These are phyloP conservation scores for Dendrolimus kikuchii DNA, from an alignment of 1,140 invertebrate genomes.

Conservation along the genomic window DNA sequence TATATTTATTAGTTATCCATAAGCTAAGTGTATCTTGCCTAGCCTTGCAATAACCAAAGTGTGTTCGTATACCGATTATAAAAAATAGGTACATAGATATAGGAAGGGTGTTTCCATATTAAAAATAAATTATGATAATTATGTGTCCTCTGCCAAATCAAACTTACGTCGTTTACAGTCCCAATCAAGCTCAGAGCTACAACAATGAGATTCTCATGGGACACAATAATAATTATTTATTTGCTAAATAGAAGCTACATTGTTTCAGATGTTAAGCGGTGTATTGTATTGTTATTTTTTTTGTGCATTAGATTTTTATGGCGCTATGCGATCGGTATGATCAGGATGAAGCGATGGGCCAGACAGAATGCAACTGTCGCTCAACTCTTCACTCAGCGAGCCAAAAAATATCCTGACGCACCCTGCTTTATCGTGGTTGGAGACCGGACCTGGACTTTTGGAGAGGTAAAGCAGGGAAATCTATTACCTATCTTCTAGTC, in stretches of 20 bases:
- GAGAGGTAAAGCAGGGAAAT: conserved; percentile 63
- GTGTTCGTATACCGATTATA: too few species aligned
- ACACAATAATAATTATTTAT: not conserved
- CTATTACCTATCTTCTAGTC: not conserved
- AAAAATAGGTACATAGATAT: too few species aligned
- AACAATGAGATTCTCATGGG: too few species aligned
- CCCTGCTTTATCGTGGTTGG: conserved; percentile 80
- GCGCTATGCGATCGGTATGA: conserved; percentile 69
- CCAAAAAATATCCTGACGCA: conserved; percentile 73
- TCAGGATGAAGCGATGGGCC: conserved; percentile 68
- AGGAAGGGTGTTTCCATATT: too few species aligned
- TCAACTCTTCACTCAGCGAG: conserved; percentile 73
- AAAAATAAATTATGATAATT: too few species aligned
- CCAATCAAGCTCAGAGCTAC: too few species aligned
- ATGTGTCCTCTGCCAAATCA: too few species aligned
- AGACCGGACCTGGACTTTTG: conserved; percentile 80
- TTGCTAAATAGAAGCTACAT: not conserved
- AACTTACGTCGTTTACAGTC: too few species aligned
- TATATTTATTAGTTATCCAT: too few species aligned
- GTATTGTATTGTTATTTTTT: conserved; percentile 2
- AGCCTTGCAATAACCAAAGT: too few species aligned
- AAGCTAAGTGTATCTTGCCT: too few species aligned
- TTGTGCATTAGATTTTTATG: conserved; percentile 71
- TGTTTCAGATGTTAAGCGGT: conserved; percentile 5
- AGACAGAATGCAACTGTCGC: conserved; percentile 75